phyloP scores from a whole-genome alignment of 2,888 invertebrate genomes.

The Schizaphis graminum region DNA sequence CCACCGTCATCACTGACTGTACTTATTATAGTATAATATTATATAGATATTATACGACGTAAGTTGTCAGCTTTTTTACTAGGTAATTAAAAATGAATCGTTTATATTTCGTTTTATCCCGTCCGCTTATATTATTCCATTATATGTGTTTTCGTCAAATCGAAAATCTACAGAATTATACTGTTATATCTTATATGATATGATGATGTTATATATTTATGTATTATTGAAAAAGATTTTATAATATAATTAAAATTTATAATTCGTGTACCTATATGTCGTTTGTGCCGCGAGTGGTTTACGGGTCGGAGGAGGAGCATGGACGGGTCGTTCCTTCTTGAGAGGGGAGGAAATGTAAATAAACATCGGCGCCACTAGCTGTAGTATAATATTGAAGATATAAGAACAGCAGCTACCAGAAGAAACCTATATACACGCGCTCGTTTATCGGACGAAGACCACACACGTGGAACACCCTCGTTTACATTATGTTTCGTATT shows the following conservation, averaged over 20 bases:
- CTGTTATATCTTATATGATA: not conserved
- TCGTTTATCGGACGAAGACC: slow-evolving; percentile 61
- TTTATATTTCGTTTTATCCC: slow-evolving; percentile 8
- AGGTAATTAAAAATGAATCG: slow-evolving; percentile 50
- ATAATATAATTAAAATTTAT: not conserved
- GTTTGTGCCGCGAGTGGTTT: not conserved
- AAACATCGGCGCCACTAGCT: slow-evolving; percentile 59
- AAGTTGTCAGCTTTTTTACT: not conserved
- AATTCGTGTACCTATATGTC: not conserved
- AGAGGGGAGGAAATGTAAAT: slow-evolving; percentile 57
- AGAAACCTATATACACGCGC: slow-evolving; percentile 55
- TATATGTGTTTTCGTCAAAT: not conserved
- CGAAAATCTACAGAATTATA: slow-evolving; percentile 15
- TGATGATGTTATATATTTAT: not conserved
- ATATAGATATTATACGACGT: not conserved
- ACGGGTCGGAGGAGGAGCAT: not conserved
- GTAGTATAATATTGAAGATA: slow-evolving; percentile 4
- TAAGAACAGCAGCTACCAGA: slow-evolving; percentile 54
- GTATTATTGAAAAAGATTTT: not conserved
- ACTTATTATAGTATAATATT: slow-evolving; percentile 27
- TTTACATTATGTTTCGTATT: slow-evolving; percentile 37
- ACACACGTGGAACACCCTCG: slow-evolving; percentile 64
- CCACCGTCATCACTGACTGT: slow-evolving; percentile 14
- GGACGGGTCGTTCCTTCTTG: not conserved
- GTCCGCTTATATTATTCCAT: not conserved